Evolutionary conservation across 1,140 invertebrate genomes (phyloP).

Genomic region (Solen grandis): DNA sequence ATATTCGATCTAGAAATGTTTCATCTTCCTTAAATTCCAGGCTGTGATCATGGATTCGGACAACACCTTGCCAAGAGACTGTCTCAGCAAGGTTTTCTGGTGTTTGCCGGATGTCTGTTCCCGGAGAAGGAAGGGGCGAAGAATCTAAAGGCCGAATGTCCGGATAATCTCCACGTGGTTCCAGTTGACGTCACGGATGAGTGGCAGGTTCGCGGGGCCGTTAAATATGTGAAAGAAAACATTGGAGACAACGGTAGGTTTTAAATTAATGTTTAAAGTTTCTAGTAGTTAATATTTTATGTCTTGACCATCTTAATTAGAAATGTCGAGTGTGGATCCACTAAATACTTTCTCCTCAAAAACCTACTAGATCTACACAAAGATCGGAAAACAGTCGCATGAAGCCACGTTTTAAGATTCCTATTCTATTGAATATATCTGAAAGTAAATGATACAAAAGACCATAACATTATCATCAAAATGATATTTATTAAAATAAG

Average conservation of each 20-base stretch:
- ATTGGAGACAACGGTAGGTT: constrained; percentile 66
- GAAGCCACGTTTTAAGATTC: no score
- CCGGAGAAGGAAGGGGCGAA: constrained; percentile 81
- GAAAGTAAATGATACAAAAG: no score
- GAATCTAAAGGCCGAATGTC: constrained; percentile 71
- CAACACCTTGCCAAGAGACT: constrained; percentile 78
- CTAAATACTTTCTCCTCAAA: no score
- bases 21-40: constrained; percentile 63
- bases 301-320: no score
- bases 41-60: constrained; percentile 78
- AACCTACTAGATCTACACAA: no score
- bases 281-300: no score
- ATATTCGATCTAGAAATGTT: background rate
- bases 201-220: constrained; percentile 68
- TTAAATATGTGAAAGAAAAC: constrained; percentile 70
- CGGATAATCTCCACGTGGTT: constrained; percentile 72
- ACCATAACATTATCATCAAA: no score
- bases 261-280: background rate
- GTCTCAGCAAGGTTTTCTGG: constrained; percentile 79
- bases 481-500: no score
- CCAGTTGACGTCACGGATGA: constrained; percentile 75
- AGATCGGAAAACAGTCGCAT: no score
- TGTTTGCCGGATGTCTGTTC: constrained; percentile 86
- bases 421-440: no score
- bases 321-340: no score